Evolutionary conservation across 2,888 invertebrate species (phyloP).

Genomic region (Rotaria magnacalcarata): DNA sequence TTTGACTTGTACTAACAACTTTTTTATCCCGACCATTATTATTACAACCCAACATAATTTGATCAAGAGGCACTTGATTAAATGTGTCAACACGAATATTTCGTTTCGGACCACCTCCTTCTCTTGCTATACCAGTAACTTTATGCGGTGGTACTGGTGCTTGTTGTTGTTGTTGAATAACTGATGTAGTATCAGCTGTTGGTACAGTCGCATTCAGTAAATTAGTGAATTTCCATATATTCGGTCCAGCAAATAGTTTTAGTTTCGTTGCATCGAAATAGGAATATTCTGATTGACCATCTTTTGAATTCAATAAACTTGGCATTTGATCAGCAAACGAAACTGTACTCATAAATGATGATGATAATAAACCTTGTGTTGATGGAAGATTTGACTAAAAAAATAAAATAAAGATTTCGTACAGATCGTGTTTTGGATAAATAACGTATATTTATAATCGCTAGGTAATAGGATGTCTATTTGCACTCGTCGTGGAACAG

Average conservation of each 20-base stretch:
- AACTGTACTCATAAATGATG: not conserved
- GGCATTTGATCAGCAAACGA: constrained; percentile 33
- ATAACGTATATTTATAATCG: too few species aligned
- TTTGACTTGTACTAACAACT: not conserved
- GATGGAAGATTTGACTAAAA: not conserved
- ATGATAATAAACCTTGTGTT: not conserved
- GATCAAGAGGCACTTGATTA: not conserved
- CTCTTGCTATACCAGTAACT: not conserved
- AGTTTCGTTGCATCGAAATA: constrained; percentile 22
- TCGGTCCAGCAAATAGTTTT: constrained; percentile 20
- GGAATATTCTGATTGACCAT: not conserved
- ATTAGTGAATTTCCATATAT: constrained; percentile 27
- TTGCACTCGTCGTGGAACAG: too few species aligned
- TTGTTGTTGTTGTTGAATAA: constrained; percentile 27
- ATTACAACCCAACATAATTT: not conserved
- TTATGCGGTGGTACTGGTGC: constrained; percentile 10
- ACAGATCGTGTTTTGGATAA: too few species aligned
- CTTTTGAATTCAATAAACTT: not conserved
- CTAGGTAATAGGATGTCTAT: too few species aligned
- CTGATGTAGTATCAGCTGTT: not conserved
- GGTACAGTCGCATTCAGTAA: not conserved
- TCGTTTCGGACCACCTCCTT: not conserved
- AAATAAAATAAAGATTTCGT: not conserved
- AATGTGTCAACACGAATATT: not conserved
- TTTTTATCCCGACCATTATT: not conserved